Percentiles rank a stretch among this genome's conserved stretches.
These are phyloP conservation scores for Arbacia lixula DNA, from an alignment of 53 echinoderm and acorn worm species.

Conservation along the genomic window DNA sequence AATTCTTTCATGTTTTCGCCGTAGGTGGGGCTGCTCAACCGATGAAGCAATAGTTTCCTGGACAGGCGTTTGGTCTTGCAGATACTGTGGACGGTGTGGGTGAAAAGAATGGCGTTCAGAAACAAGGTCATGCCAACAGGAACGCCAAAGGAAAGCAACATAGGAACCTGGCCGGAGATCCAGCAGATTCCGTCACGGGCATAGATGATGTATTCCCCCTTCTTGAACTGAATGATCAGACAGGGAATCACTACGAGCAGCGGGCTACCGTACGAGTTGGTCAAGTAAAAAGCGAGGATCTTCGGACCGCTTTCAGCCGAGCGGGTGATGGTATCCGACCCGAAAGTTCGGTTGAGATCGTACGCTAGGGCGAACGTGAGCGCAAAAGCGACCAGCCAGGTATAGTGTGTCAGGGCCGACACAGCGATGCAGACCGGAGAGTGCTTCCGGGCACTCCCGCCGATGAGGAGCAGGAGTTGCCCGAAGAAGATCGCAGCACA, in stretches of 20 bases:
- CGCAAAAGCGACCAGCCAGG: conserved; percentile 48
- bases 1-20: conserved; percentile 38
- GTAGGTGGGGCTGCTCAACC: neutral
- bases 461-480: conserved; percentile 15
- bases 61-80: conserved; percentile 31
- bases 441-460: neutral
- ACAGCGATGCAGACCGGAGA: conserved; percentile 9
- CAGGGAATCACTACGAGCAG: conserved; percentile 34
- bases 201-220: conserved; percentile 24
- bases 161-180: conserved; percentile 17
- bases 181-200: conserved; percentile 43
- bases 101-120: conserved; percentile 39
- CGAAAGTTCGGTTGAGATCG: conserved; percentile 53
- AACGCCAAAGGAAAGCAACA: conserved; percentile 29
- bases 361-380: conserved; percentile 41
- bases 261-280: conserved; percentile 30
- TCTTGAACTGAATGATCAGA: conserved; percentile 36
- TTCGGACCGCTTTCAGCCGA: neutral
- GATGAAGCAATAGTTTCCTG: conserved; percentile 26
- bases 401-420: conserved; percentile 25
- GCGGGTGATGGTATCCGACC: conserved; percentile 9
- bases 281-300: neutral
- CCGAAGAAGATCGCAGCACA: conserved; percentile 42
- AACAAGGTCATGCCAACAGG: conserved; percentile 40
- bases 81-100: conserved; percentile 31